Conservation (phyloP, 2,113 vertebrate species). For the Macquaria ambigua region DNA sequence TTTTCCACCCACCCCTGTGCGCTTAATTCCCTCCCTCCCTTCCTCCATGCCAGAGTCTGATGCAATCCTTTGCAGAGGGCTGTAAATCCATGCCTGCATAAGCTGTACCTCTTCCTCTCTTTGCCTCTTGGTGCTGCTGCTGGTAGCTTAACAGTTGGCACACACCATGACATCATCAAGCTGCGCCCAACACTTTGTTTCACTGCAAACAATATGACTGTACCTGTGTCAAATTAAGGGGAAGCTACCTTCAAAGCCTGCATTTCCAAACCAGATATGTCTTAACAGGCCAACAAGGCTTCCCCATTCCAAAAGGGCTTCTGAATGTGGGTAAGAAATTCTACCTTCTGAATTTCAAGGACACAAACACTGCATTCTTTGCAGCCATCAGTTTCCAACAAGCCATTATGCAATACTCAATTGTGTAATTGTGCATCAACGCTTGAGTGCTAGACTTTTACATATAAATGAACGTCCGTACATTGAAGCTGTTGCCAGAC, state of each 20-base stretch:
- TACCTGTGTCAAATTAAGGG: conserved; percentile 30
- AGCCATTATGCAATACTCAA: conserved; percentile 10
- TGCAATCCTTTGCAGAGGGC: conserved; percentile 84
- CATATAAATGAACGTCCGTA: no score
- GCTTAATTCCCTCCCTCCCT: conserved; percentile 58
- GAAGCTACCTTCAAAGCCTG: neutral
- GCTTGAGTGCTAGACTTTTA: no score
- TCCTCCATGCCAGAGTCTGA: conserved; percentile 78
- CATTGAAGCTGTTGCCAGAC: no score
- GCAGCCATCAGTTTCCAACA: neutral
- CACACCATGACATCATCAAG: conserved; percentile 74
- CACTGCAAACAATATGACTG: conserved; percentile 39
- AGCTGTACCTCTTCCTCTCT: conserved; percentile 61
- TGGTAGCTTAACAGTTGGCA: conserved; percentile 57
- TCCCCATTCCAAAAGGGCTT: neutral
- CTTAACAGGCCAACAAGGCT: neutral
- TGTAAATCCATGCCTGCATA: conserved; percentile 81
- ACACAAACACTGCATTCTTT: conserved; percentile 10
- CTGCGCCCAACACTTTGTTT: conserved; percentile 58
- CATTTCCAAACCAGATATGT: neutral
- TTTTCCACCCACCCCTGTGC: conserved; percentile 72
- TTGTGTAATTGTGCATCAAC: no score
- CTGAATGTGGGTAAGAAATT: neutral
- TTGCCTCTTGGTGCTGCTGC: conserved; percentile 56
- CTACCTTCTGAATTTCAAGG: neutral